Evolutionary conservation across 2,113 vertebrate species (phyloP).

Genomic region (Pimephales promelas): DNA sequence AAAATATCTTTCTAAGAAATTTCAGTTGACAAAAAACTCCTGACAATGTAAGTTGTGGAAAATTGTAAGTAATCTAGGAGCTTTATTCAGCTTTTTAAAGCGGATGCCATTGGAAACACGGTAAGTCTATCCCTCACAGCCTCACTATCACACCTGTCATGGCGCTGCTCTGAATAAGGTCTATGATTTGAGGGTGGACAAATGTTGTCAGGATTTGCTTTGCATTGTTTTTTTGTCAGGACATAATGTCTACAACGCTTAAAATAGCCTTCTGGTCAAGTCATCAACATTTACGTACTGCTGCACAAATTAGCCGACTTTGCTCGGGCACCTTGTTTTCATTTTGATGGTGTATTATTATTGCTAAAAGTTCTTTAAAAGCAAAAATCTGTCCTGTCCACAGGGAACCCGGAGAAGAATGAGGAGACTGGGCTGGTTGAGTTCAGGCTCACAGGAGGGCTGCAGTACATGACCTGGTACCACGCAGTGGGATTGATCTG

Average conservation of each 20-base stretch:
- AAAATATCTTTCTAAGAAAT: too few relatives aligned
- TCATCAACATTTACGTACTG: not conserved
- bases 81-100: too few relatives aligned
- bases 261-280: not conserved
- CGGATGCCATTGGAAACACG: too few relatives aligned
- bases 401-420: constrained; percentile 85
- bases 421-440: constrained; percentile 87
- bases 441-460: constrained; percentile 84
- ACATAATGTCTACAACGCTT: not conserved
- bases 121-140: too few relatives aligned
- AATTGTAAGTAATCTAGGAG: too few relatives aligned
- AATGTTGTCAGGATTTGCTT: not conserved
- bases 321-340: not conserved
- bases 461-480: constrained; percentile 97
- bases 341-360: not conserved
- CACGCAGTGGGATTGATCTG: constrained; percentile 93
- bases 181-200: not conserved
- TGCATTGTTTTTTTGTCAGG: not conserved
- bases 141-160: too few relatives aligned
- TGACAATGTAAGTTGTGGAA: too few relatives aligned
- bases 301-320: not conserved
- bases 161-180: too few relatives aligned
- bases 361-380: not conserved
- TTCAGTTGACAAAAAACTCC: too few relatives aligned
- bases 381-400: not conserved